Base-by-base conservation (phyloP, 2,113 vertebrate genomes). In the Antennarius striatus region DNA sequence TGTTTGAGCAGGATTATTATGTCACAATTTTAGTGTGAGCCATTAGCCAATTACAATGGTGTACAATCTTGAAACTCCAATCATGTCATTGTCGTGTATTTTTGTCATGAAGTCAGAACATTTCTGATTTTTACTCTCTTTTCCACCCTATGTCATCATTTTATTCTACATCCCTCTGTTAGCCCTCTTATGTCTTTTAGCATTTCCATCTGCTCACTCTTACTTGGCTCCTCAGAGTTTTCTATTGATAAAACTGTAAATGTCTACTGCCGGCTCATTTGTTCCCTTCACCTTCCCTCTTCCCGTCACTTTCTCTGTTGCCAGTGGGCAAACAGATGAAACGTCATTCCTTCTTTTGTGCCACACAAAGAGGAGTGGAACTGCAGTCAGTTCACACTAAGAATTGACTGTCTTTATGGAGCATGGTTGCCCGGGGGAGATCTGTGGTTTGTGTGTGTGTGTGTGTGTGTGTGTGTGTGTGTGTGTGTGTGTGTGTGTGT, bases 371-470 rank as follows among this genome's bases (percentile, higher is more conserved):
- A 81, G 50, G 52, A 74, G 55, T 82, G 70, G 73, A 85, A 83
- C 77, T 76, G 75, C 75, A 77, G 63, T 85, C 70, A 81, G 68
- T 80, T 81, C 71, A 73, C 71, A 73, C 54, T 60, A 86, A 78
- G 75, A 86, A 85, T 76, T 79, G 68, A 74, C 73, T 70, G 81
- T 80, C 59, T 86, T 88, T 80, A 85, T 83, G 75, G 74, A 60
- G 57, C 75, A 68, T 13, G 55, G 82, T 68, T 78, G 69, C 77
- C 70, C 53, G 57, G 64, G 79, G 77, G 75, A 70, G 68, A 47
- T 56, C 47, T 62, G 52, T 39, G 48, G 39, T 50, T 51, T 42
- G 68, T 49, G 50, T 40, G 56, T 39, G 64, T 39, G 28, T 13
- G 60, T 29, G 47, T 16, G 22, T 22, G 22, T 22, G 22, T 22